Conservation (phyloP, 2,113 vertebrate species). For the Proteles cristata region DNA sequence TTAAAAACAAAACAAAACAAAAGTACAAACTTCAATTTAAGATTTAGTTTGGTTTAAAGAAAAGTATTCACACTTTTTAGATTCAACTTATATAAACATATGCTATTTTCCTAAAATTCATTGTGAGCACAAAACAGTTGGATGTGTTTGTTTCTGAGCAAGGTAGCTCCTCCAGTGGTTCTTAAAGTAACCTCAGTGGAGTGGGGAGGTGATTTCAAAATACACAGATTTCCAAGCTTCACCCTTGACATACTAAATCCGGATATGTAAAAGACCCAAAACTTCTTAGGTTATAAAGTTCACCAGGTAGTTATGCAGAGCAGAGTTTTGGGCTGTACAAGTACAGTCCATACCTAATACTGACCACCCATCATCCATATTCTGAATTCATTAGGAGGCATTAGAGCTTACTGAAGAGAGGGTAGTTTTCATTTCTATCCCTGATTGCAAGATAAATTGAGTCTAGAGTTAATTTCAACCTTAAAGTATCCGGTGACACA, state of each 20-base stretch:
- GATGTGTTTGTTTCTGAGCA: not conserved
- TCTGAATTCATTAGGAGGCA: not conserved
- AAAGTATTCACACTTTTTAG: slow-evolving; percentile 23
- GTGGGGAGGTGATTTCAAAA: not conserved
- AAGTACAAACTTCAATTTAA: slow-evolving; percentile 54
- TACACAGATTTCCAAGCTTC: not conserved
- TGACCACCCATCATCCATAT: not conserved
- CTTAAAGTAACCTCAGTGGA: not conserved
- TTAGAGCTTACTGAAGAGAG: not conserved
- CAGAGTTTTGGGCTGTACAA: not conserved
- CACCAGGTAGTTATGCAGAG: not conserved
- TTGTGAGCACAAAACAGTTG: not conserved
- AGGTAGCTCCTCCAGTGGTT: not conserved
- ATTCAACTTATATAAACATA: slow-evolving; percentile 35
- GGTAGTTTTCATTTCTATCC: not conserved
- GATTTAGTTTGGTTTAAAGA: slow-evolving; percentile 18
- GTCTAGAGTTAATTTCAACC: not conserved
- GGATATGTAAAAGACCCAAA: not conserved
- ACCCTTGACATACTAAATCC: not conserved
- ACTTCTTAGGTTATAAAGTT: not conserved
- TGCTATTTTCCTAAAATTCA: slow-evolving; percentile 32
- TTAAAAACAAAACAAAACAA: not conserved
- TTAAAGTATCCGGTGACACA: not conserved
- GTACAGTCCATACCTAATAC: not conserved
- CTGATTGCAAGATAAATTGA: not conserved